These are phyloP conservation scores for Drosophila nasuta DNA, from an alignment of 1,140 invertebrate species.

Conservation along the genomic window DNA sequence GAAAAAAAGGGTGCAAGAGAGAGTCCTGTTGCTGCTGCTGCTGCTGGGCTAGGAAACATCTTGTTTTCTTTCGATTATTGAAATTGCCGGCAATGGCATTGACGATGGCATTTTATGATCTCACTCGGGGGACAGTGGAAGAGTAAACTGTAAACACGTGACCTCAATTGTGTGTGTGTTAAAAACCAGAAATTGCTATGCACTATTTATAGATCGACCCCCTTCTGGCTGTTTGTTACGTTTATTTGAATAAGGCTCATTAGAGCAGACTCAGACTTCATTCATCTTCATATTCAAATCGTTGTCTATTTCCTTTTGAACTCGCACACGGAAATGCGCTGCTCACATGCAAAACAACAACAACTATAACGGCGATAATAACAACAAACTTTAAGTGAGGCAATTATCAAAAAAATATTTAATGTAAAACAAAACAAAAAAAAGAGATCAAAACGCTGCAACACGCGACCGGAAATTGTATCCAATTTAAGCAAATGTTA, in stretches of 20 bases:
- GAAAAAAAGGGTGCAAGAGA: slow-evolving; percentile 36
- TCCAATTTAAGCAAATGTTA: slow-evolving; percentile 65
- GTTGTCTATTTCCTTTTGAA: slow-evolving; percentile 62
- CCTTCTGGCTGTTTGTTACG: neutral
- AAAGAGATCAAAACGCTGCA: slow-evolving; percentile 16
- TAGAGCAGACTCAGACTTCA: slow-evolving; percentile 41
- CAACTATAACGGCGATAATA: neutral
- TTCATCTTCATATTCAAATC: slow-evolving; percentile 81
- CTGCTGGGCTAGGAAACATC: slow-evolving; percentile 61
- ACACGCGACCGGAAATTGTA: slow-evolving; percentile 83
- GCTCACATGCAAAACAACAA: slow-evolving; percentile 73
- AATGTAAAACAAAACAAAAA: slow-evolving; percentile 58
- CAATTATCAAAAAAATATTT: slow-evolving; percentile 71
- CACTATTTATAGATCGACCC: neutral
- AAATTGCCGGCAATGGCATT: slow-evolving; percentile 63
- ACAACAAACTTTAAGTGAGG: slow-evolving; percentile 54
- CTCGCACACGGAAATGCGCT: slow-evolving; percentile 60
- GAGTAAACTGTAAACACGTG: slow-evolving; percentile 36
- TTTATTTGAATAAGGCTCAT: slow-evolving; percentile 62
- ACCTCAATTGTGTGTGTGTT: slow-evolving; percentile 66
- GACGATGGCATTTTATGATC: slow-evolving; percentile 64
- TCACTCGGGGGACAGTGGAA: slow-evolving; percentile 49
- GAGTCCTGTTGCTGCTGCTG: slow-evolving; percentile 63
- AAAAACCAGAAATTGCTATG: slow-evolving; percentile 43
- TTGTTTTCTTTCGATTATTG: slow-evolving; percentile 84